Percentiles rank a stretch among this genome's conserved stretches.
Evolutionary conservation across 2,888 invertebrate genomes (phyloP).

Genomic region (Drosophila seclusa): DNA sequence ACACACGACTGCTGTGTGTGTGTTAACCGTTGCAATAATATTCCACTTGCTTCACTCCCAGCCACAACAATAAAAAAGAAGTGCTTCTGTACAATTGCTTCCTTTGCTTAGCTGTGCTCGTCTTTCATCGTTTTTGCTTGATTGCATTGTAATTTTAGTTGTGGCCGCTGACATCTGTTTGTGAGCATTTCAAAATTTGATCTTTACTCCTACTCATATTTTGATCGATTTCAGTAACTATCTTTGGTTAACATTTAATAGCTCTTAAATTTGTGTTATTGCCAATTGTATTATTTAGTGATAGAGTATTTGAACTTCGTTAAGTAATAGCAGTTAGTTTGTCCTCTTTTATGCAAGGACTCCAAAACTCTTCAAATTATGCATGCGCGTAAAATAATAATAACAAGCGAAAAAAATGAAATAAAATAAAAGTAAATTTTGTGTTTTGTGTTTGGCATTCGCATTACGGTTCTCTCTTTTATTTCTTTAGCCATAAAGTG

Average conservation of each 20-base stretch:
- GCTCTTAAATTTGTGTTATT: background rate
- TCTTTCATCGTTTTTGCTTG: background rate
- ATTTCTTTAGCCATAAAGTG: conserved; percentile 66
- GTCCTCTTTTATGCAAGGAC: conserved; percentile 7
- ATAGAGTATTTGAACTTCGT: conserved; percentile 35
- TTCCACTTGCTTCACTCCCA: conserved; percentile 26
- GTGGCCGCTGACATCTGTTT: too few relatives aligned
- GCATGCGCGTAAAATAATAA: conserved; percentile 71
- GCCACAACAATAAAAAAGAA: conserved; percentile 19
- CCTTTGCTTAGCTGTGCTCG: conserved; percentile 1
- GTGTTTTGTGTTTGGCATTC: conserved; percentile 44
- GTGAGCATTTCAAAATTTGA: background rate
- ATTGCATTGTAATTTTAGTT: background rate
- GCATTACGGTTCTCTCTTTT: conserved; percentile 41
- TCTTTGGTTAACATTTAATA: background rate
- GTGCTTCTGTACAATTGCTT: conserved; percentile 29
- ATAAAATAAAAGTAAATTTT: conserved; percentile 42
- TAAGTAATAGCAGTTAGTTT: conserved; percentile 1
- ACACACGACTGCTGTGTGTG: conserved; percentile 22
- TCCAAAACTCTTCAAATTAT: conserved; percentile 44
- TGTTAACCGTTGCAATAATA: conserved; percentile 69
- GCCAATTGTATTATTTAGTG: background rate
- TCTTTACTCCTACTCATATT: background rate
- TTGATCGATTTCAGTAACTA: background rate
- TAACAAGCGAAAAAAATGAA: conserved; percentile 34